Base-by-base conservation (phyloP, 2,113 vertebrate genomes). In the Silurus meridionalis region DNA sequence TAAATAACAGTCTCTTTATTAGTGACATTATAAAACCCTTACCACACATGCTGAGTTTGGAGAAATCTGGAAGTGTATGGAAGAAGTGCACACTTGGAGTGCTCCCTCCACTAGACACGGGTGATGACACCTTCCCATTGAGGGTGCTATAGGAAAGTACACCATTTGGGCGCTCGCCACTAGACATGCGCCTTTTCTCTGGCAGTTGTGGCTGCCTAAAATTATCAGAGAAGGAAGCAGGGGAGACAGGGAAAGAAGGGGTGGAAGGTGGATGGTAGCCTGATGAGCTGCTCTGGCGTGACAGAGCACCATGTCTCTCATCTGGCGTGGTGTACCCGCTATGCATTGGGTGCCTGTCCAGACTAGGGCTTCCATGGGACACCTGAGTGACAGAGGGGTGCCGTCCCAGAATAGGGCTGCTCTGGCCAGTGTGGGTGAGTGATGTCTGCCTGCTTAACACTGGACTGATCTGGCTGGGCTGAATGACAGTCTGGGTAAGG, bases 31-130 rank as follows among this genome's bases (percentile, higher is more conserved):
- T 48, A 75, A 60, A 25, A 37, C 2, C 28, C 93, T 90, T 93
- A 99, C 98, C 98, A 82, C 95, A 94, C 95, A 98, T 96, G 79
- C 96, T 96, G 89, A 98, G 96, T 92, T 97, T 97, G 90, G 98
- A 98, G 94, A 99, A 99, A 94, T 99, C 98, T 0, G 98, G 97
- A 25, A 99, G 94, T 0, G 98, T 98, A 89, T 99, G 96, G 23
- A 97, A 97, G 93, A 98, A 98, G 71, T 96, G 64, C 0, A 96
- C 94, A 58, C 93, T 85, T 0, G 90, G 92, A 0, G 92, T 95
- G 0, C 94, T 87, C 5, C 96, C 95, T 74, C 96, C 96, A 0
- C 96, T 97, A 87, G 96, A 94, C 11, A 95, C 83, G 0, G 97
- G 96, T 0, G 97, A 97, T 13, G 94, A 95, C 19, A 94, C 93